Conservation (phyloP, 1,140 invertebrate genomes). For the Nebria ingens region DNA sequence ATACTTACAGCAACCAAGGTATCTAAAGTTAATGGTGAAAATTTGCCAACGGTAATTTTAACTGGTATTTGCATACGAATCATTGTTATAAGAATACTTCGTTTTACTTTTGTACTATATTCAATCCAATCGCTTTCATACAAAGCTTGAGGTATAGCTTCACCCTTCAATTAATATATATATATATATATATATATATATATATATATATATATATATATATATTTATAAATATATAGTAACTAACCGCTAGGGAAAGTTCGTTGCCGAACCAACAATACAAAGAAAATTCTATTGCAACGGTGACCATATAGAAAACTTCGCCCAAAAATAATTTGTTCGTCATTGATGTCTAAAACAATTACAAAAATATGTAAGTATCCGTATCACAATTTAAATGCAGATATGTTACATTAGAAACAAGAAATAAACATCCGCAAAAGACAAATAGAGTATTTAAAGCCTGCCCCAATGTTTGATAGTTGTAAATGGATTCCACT, state of each 20-base stretch:
- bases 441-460: constrained; percentile 27
- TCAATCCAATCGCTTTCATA: constrained; percentile 37
- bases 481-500: constrained; percentile 23
- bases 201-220: not conserved
- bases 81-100: constrained; percentile 36
- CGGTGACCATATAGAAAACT: constrained; percentile 36
- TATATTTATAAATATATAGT: not conserved
- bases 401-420: constrained; percentile 20
- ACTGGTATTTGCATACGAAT: constrained; percentile 37
- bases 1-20: constrained; percentile 36
- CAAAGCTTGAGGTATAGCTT: constrained; percentile 30
- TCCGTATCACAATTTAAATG: not conserved
- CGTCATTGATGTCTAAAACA: constrained; percentile 11
- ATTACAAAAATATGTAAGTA: not conserved
- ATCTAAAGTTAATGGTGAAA: constrained; percentile 36
- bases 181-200: not conserved
- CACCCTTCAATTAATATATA: constrained; percentile 24
- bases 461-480: constrained; percentile 25
- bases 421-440: constrained; percentile 26
- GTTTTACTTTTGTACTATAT: constrained; percentile 30
- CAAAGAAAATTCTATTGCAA: constrained; percentile 38
- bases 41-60: constrained; percentile 39
- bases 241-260: constrained; percentile 39
- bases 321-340: constrained; percentile 38
- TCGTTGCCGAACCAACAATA: constrained; percentile 48